Percentiles rank a stretch among this genome's conserved stretches.
Conservation (phyloP, 2,888 invertebrate genomes). For the Cephus nigrinus region DNA sequence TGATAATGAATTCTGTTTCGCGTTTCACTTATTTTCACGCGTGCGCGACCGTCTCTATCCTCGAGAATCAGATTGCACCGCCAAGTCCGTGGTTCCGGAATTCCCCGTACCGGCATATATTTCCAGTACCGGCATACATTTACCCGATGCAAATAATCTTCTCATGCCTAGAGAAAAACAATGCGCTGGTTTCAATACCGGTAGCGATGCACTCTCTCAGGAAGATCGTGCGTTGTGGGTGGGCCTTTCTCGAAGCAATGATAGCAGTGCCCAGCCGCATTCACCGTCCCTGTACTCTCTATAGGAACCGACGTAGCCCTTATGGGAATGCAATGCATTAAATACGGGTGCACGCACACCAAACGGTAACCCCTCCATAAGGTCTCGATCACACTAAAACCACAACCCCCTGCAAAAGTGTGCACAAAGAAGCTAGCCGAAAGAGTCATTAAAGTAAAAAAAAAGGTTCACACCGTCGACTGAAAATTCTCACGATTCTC, state of each 20-base stretch:
- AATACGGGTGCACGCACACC: conserved; percentile 54
- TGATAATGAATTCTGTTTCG: background rate
- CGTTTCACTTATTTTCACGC: background rate
- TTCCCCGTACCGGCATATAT: background rate
- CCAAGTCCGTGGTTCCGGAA: background rate
- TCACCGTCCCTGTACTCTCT: conserved; percentile 28
- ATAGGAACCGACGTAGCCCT: conserved; percentile 46
- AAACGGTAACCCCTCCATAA: conserved; percentile 1
- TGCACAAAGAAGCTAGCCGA: background rate
- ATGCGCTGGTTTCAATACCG: conserved; percentile 65
- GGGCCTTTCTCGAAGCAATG: conserved; percentile 54
- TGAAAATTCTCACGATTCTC: background rate
- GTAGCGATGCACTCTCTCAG: conserved; percentile 52
- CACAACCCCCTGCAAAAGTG: background rate
- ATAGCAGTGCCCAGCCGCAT: conserved; percentile 40
- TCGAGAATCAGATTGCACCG: background rate
- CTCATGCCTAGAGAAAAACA: conserved; percentile 63
- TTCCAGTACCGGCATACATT: background rate
- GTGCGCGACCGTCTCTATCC: background rate
- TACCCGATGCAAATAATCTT: conserved; percentile 60
- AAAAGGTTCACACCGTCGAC: background rate
- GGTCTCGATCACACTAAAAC: background rate
- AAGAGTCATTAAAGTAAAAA: background rate
- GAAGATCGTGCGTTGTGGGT: conserved; percentile 65
- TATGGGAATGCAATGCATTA: conserved; percentile 59